Evolutionary conservation across 2,888 invertebrate genomes (phyloP).

Genomic region (Lithophane socia): DNA sequence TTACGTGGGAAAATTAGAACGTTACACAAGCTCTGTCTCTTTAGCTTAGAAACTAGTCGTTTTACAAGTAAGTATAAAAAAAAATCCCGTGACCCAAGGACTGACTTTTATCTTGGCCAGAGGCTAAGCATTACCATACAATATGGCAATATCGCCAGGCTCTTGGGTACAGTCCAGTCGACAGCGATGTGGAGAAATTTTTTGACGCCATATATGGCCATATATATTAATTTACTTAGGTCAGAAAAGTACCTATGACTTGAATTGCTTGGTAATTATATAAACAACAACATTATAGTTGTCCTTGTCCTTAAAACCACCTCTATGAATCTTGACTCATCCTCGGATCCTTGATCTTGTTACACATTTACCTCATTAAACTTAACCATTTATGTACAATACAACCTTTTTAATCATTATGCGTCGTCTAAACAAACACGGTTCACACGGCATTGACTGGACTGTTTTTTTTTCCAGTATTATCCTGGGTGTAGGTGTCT

Average conservation of each 20-base stretch:
- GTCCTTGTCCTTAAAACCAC: slow-evolving; percentile 14
- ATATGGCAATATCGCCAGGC: no score
- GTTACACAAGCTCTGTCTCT: neutral
- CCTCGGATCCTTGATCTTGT: slow-evolving; percentile 50
- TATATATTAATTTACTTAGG: no score
- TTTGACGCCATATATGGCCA: no score
- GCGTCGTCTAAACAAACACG: neutral
- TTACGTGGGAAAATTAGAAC: slow-evolving; percentile 26
- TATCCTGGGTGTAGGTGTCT: no score
- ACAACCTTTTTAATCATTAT: slow-evolving; percentile 12
- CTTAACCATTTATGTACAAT: slow-evolving; percentile 22
- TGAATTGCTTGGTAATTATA: neutral
- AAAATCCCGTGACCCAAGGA: neutral
- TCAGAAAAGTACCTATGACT: neutral
- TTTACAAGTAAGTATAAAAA: neutral
- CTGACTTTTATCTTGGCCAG: no score
- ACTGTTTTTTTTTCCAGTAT: neutral
- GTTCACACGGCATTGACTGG: neutral
- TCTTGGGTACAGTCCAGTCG: no score
- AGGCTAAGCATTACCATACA: no score
- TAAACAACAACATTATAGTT: neutral
- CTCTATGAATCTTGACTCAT: neutral
- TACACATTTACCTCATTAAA: slow-evolving; percentile 44
- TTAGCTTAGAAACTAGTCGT: neutral
- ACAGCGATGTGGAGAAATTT: no score